A percentile compares a stretch with the other conserved stretches of the same genome.
These are phyloP conservation scores for Trichomycterus rosablanca DNA, from an alignment of 2,113 vertebrate genomes.

Conservation along the genomic window DNA sequence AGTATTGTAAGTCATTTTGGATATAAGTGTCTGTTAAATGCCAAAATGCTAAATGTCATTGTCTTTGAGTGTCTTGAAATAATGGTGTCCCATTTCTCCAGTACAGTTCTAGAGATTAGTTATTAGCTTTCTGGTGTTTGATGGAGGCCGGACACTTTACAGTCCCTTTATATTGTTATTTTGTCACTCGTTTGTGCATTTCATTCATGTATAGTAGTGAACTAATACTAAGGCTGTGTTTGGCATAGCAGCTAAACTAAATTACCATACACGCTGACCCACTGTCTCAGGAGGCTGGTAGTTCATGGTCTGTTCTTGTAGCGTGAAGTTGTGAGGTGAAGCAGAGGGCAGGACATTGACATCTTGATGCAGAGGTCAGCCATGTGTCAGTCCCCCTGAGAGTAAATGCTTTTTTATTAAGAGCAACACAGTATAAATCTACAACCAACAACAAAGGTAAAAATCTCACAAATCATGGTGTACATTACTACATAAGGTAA, in stretches of 20 bases:
- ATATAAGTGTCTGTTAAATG: too few species aligned
- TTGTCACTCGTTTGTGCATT: too few species aligned
- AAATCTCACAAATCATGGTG: neutral
- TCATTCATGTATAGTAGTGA: neutral
- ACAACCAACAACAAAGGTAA: neutral
- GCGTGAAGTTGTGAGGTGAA: constrained; percentile 38
- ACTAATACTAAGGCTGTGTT: neutral
- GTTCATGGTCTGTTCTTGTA: constrained; percentile 42
- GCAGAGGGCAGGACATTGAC: constrained; percentile 37
- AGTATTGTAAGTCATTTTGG: too few species aligned
- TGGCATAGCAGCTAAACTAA: constrained; percentile 22
- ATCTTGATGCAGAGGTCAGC: constrained; percentile 20
- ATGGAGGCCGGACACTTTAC: too few species aligned
- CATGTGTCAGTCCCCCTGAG: constrained; percentile 18
- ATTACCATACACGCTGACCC: constrained; percentile 26
- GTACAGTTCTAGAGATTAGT: too few species aligned
- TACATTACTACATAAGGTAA: too few species aligned
- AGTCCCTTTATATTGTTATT: too few species aligned
- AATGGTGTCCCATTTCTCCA: too few species aligned
- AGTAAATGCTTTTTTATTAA: constrained; percentile 19
- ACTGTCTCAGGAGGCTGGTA: constrained; percentile 39
- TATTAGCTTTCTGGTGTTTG: too few species aligned
- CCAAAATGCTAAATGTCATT: too few species aligned
- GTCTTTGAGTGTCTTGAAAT: too few species aligned
- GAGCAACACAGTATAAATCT: constrained; percentile 12